phyloP scores from a whole-genome alignment of 92 coral and sea anemone genomes.

The Umimayanthus kanabou region DNA sequence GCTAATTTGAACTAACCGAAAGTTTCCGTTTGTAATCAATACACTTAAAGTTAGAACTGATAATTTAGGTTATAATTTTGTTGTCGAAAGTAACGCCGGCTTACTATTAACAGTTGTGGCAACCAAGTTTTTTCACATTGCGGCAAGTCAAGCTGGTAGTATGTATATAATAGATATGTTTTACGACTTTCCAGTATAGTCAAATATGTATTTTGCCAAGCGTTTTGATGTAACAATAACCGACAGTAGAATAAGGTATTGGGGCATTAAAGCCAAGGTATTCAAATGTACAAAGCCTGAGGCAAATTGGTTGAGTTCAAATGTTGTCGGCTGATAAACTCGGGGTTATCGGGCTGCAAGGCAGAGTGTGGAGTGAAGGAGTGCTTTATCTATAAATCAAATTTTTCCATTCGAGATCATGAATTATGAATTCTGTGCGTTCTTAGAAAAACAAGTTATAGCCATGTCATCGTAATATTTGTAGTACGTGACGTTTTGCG shows the following conservation, averaged over 20 bases:
- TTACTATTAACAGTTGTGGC: neutral
- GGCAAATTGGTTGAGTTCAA: neutral
- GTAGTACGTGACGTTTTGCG: neutral
- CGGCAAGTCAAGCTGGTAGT: neutral
- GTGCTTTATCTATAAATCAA: neutral
- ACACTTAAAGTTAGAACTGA: neutral
- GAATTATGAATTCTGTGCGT: neutral
- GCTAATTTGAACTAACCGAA: neutral
- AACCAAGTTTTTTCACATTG: neutral
- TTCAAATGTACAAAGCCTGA: neutral
- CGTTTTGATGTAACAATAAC: neutral
- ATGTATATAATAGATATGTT: neutral
- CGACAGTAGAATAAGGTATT: neutral
- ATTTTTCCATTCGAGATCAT: neutral
- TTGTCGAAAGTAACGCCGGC: neutral
- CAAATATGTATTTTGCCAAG: neutral
- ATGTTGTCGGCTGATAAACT: conserved; percentile 14
- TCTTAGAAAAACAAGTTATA: neutral
- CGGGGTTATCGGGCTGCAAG: conserved; percentile 2
- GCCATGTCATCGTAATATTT: neutral
- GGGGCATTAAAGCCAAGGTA: neutral
- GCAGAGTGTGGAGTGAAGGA: conserved; percentile 18
- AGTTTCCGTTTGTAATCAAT: neutral
- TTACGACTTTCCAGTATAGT: neutral
- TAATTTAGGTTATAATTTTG: no score